Base-by-base conservation (phyloP, 2,797 vertebrate species). In the Dromococcyx pavoninus region DNA sequence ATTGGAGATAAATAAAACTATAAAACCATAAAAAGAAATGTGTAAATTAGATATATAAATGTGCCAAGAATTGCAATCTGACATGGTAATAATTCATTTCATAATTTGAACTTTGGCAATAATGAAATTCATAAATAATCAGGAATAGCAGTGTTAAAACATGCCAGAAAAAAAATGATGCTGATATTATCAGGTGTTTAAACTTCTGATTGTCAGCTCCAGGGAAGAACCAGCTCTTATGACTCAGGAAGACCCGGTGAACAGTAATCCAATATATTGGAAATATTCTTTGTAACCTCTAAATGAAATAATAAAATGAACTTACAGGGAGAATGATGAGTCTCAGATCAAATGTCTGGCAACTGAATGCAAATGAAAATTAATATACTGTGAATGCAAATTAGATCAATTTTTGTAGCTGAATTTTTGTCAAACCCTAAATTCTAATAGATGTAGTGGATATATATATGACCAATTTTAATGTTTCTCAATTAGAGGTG, bases 41-140 rank as follows among this genome's bases (percentile, higher is more conserved):
- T 89, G 32, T 73, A 76, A 92, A 87, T 96, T 93, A 94, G 76
- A 91, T 61, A 91, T 84, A 94, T 71, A 95, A 96, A 96, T 95
- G 70, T 71, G 25, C 39, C 51, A 79, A 61, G 64, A 74, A 44
- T 91, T 94, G 71, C 35, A 39, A 71, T 80, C 56, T 95, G 95
- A 90, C 83, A 89, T 53, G 62, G 43, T 61, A 92, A 88, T 96
- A 48, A 70, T 92, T 95, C 73, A 89, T 90, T 91, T 74, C 73
- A 71, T 96, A 90, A 95, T 95, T 95, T 94, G 82, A 65, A 78
- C 50, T 75, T 92, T 79, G 33, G 76, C 76, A 91, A 76, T 93
- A 93, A 95, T 89, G 74, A 92, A 91, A 95, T 96, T 91, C 58
- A 80, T 88, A 95, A 95, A 91, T 77, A 94, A 67, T 71, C 41